phyloP scores from a whole-genome alignment of 92 coral and sea anemone species.

The Epizoanthus stellaris region DNA sequence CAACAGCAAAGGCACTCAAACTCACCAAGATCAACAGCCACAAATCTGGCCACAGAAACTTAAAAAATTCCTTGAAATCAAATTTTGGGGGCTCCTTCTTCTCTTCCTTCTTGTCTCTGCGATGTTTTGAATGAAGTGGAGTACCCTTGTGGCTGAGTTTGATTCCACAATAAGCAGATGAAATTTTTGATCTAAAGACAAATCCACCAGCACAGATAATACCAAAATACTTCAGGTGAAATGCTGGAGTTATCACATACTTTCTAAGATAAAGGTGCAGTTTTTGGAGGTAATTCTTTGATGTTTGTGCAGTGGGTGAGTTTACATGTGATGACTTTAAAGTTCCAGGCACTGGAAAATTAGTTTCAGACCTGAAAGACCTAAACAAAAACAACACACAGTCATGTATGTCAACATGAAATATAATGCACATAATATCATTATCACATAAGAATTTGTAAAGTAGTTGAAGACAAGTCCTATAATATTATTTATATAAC shows the following conservation, averaged over 20 bases:
- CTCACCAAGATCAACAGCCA: constrained; percentile 90
- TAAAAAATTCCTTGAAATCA: constrained; percentile 79
- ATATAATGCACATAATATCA: too few relatives aligned
- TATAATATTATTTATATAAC: too few relatives aligned
- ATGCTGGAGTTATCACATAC: neutral
- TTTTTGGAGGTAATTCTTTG: constrained; percentile 1
- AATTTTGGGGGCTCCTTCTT: constrained; percentile 65
- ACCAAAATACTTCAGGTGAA: constrained; percentile 52
- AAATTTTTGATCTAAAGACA: constrained; percentile 50
- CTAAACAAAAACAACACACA: neutral
- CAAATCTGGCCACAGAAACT: constrained; percentile 87
- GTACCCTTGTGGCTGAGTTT: constrained; percentile 87
- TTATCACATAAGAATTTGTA: too few relatives aligned
- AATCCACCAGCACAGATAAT: constrained; percentile 54
- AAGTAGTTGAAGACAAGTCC: too few relatives aligned
- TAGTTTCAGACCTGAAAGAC: neutral
- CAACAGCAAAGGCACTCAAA: constrained; percentile 96
- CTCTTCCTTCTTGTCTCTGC: constrained; percentile 31
- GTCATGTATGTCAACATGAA: too few relatives aligned
- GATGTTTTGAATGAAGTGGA: constrained; percentile 41
- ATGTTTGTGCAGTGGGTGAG: neutral
- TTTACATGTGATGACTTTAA: neutral
- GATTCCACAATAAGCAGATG: constrained; percentile 86
- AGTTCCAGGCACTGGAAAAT: neutral
- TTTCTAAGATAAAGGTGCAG: constrained; percentile 11